Percentiles rank a stretch among this genome's conserved stretches.
Conservation (phyloP, 2,797 vertebrate species). For the Centropyge bicolor region DNA sequence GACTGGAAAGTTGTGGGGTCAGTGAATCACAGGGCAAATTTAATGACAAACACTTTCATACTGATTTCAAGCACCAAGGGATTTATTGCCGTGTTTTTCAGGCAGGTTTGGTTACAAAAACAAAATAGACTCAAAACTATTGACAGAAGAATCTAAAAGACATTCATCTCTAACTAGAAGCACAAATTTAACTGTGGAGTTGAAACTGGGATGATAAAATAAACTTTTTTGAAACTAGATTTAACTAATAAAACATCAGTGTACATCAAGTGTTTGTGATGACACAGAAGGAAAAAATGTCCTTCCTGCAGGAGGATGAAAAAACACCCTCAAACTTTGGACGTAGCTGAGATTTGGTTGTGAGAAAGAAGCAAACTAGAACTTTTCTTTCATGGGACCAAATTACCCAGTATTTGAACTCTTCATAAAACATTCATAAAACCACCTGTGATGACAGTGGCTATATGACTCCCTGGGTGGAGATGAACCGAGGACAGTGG, state of each 20-base stretch:
- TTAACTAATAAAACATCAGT: background rate
- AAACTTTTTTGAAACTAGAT: background rate
- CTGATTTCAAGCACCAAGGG: background rate
- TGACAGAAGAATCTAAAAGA: background rate
- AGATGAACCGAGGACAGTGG: too few species aligned
- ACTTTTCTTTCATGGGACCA: background rate
- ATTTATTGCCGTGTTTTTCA: constrained; percentile 15
- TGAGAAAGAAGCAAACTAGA: too few species aligned
- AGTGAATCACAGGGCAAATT: background rate
- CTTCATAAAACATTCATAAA: too few species aligned
- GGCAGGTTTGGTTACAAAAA: constrained; percentile 19
- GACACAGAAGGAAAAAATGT: background rate
- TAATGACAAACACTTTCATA: background rate
- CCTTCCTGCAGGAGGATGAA: background rate
- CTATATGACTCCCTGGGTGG: too few species aligned
- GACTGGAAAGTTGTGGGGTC: background rate
- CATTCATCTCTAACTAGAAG: background rate
- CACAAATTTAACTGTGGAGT: background rate
- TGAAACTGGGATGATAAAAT: background rate
- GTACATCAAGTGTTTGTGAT: background rate
- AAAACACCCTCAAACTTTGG: background rate
- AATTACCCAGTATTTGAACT: too few species aligned
- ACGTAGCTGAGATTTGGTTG: background rate
- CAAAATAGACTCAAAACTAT: background rate
- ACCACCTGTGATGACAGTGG: too few species aligned